phyloP scores from a whole-genome alignment of 92 coral and sea anemone species.

The Paramuricea clavata region DNA sequence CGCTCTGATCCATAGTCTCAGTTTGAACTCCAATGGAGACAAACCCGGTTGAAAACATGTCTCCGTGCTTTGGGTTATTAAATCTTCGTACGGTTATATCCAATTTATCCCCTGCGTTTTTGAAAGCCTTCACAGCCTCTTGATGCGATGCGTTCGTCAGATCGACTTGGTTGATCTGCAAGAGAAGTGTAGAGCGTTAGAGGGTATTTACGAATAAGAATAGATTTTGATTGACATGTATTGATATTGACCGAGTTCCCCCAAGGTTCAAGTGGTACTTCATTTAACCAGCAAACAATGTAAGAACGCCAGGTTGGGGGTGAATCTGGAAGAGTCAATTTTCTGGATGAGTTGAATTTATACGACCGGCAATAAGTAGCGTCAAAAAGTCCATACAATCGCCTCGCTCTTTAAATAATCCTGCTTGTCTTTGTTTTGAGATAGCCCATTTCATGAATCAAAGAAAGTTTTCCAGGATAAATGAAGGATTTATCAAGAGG shows the following conservation, averaged over 20 bases:
- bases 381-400: too few relatives aligned
- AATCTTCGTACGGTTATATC: constrained; percentile 77
- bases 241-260: constrained; percentile 3
- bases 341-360: background rate
- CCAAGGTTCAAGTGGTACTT: background rate
- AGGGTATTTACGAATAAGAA: background rate
- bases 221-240: background rate
- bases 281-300: background rate
- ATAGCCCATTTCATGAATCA: too few relatives aligned
- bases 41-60: constrained; percentile 44
- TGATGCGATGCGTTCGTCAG: constrained; percentile 88
- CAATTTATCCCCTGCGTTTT: constrained; percentile 84
- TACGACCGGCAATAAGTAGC: background rate
- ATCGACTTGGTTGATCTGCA: constrained; percentile 86
- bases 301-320: background rate
- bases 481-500: too few relatives aligned
- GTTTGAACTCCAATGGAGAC: constrained; percentile 92
- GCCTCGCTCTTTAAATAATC: too few relatives aligned
- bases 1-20: constrained; percentile 53
- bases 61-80: constrained; percentile 46
- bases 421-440: too few relatives aligned
- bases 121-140: constrained; percentile 90
- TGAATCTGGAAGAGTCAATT: background rate
- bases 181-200: background rate
- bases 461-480: too few relatives aligned